These are phyloP conservation scores for Sabatieria punctata DNA, from an alignment of 2,888 invertebrate species.

Conservation along the genomic window DNA sequence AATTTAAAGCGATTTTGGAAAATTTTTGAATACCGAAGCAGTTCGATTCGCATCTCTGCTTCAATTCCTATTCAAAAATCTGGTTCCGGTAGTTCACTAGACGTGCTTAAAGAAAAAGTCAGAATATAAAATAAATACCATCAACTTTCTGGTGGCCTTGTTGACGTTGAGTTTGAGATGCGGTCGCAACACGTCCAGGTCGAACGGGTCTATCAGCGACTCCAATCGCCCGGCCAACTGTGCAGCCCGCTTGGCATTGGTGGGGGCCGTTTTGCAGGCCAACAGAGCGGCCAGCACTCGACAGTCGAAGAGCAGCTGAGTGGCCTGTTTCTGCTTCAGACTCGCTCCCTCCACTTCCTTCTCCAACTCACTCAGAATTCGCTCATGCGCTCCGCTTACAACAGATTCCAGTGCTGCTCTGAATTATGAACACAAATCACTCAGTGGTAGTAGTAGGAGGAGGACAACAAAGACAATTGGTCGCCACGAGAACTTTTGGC, in stretches of 20 bases:
- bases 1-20: no score
- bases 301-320: conserved; percentile 68
- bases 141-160: background rate
- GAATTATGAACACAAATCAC: no score
- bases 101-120: no score
- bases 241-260: background rate
- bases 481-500: no score
- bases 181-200: conserved; percentile 72
- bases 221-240: conserved; percentile 40
- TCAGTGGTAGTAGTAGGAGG: no score
- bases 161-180: conserved; percentile 38
- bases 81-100: no score
- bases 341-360: conserved; percentile 34
- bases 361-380: conserved; percentile 31
- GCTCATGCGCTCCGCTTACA: background rate
- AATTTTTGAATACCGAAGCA: no score
- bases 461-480: no score
- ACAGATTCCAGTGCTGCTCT: no score
- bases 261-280: background rate
- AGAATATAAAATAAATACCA: background rate
- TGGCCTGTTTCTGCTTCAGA: conserved; percentile 50
- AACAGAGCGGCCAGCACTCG: conserved; percentile 41
- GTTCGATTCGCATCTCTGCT: no score
- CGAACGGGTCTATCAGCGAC: conserved; percentile 70
- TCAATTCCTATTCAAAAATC: no score